Evolutionary conservation across 2,113 vertebrate species (phyloP).

Genomic region (Macrotus californicus): DNA sequence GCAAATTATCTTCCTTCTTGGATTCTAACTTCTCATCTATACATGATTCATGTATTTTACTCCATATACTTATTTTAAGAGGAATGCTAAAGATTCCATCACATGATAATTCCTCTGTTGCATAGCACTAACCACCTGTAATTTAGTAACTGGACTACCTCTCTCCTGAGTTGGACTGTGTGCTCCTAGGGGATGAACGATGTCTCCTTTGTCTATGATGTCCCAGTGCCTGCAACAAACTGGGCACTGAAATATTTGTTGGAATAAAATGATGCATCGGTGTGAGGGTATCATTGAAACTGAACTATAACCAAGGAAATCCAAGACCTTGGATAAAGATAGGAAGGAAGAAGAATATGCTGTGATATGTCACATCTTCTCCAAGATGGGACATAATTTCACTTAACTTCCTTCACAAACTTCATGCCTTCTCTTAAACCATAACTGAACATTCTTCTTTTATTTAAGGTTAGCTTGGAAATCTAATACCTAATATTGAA

Average conservation of each 20-base stretch:
- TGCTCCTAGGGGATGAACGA: neutral
- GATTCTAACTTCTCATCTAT: neutral
- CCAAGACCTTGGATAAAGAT: neutral
- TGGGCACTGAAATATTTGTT: neutral
- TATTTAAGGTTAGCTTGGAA: constrained; percentile 30
- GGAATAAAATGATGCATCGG: neutral
- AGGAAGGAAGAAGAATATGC: neutral
- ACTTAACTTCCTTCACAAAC: neutral
- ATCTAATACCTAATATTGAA: constrained; percentile 38
- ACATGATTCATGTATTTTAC: neutral
- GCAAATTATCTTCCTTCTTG: neutral
- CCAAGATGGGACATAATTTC: neutral
- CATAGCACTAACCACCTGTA: neutral
- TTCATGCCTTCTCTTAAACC: neutral
- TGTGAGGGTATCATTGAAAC: neutral
- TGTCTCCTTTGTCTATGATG: neutral
- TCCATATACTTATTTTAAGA: neutral
- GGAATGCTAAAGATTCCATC: neutral
- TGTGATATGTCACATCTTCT: neutral
- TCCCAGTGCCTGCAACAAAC: neutral
- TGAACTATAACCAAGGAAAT: neutral
- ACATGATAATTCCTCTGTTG: neutral
- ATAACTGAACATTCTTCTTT: neutral
- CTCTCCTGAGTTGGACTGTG: neutral
- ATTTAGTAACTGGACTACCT: neutral